phyloP scores from a whole-genome alignment of 2,113 vertebrate species.

The Coryphaenoides rupestris region DNA sequence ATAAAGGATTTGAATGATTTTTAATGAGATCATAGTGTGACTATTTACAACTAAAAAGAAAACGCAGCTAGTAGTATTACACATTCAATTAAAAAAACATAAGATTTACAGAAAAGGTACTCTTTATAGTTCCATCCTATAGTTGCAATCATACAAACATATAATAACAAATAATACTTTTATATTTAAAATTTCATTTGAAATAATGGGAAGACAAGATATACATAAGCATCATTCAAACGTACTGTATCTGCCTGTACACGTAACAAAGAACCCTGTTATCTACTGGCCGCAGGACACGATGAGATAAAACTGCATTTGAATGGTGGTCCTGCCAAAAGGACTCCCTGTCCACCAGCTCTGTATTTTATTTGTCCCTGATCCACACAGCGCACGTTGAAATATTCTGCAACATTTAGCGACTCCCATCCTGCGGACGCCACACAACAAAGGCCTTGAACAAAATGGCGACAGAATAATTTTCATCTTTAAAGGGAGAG shows the following conservation, averaged over 20 bases:
- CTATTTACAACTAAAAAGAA: constrained; percentile 73
- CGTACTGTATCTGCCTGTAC: constrained; percentile 79
- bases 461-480: constrained; percentile 56
- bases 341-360: constrained; percentile 63
- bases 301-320: constrained; percentile 52
- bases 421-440: constrained; percentile 38
- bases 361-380: constrained; percentile 55
- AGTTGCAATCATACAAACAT: constrained; percentile 73
- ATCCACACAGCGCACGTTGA: constrained; percentile 55
- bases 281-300: constrained; percentile 71
- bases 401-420: constrained; percentile 32
- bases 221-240: constrained; percentile 81
- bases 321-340: constrained; percentile 54
- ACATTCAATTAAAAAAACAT: constrained; percentile 64
- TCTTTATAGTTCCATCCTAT: constrained; percentile 57
- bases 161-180: constrained; percentile 87
- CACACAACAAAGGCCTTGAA: constrained; percentile 43
- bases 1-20: constrained; percentile 44
- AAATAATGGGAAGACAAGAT: constrained; percentile 81
- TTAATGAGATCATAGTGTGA: constrained; percentile 71
- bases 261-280: constrained; percentile 71
- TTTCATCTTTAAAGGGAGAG: constrained; percentile 60
- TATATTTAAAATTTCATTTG: constrained; percentile 82
- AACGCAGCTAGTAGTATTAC: constrained; percentile 60
- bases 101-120: constrained; percentile 60